Base-by-base conservation (phyloP, 2,888 invertebrate genomes). In the Elysia crispata region DNA sequence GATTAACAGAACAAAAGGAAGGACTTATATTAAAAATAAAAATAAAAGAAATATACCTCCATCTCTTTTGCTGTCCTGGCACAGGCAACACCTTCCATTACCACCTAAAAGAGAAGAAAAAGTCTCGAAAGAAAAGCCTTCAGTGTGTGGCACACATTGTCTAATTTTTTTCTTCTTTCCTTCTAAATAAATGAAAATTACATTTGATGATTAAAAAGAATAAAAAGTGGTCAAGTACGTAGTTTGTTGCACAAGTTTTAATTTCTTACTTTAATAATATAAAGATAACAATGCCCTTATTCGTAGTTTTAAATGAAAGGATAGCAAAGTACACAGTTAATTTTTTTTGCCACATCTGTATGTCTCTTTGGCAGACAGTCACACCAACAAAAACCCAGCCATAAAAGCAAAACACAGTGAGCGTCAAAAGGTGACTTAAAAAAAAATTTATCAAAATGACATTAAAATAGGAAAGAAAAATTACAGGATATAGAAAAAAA, bases 71-170 rank as follows among this genome's bases (percentile, higher is more conserved):
- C 54, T 54, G 20, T 49, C 25, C 25, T 28, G 18, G 8, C n/a
- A 73, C 50, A 50, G n/a, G n/a, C 50, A 18, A 73, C 73, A 1
- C 73, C 73, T 33, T 73, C 73, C 23, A 50, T 73, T 6, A 73
- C 25, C 49, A 73, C 73, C 73, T 73, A 28, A 50, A 70, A 8
- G 23, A 60, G 15, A 60, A 6, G 60, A 60, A 60, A 20, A 60
- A 20, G 15, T 60, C 54, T 15, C 13, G 54, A 54, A 54, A 54
- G 54, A 54, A 20, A 15, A 15, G 23, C 6, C 60, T 8, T 60
- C 60, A 60, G 15, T 60, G 15, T 60, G 20, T 60, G 3, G 15
- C 6, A 60, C 15, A 5, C 23, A 8, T 60, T 23, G 15, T 20
- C 3, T 20, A 60, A 8, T 3, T 23, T 23, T 60, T 60, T 60